Evolutionary conservation across 23 tunicate genomes (phyloP), one percentile per base, ranked within the genome.

Genomic region (Clavelina lepadiformis): DNA sequence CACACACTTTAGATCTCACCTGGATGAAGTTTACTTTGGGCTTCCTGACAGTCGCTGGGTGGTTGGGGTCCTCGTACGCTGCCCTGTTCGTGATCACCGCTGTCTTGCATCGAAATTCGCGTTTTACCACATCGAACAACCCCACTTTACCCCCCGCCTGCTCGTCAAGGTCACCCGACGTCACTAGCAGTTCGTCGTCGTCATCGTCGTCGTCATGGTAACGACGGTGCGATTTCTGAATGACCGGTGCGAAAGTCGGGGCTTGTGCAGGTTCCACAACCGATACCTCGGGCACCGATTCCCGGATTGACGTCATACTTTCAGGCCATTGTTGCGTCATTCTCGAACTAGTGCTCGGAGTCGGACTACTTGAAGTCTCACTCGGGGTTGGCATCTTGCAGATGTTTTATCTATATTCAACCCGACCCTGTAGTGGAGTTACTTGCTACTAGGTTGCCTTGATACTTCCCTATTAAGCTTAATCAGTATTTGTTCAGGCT

Each of bases 31-130:
- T 83, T 5, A 75, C 77, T 59, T 83, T 83, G 3, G 91, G 91
- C 45, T 67, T 74, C 51, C 81, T 75, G 46, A 70, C 69, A 34
- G 50, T 25, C 22, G 18, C 11, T n/a, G 64, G 8, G 24, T 20
- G 27, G 1, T 27, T 65, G n/a, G 81, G 80, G 38, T 72, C 66
- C 57, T 76, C 86, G 75, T 86, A 72, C n/a, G 63, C 80, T 21
- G 95, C 74, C 47, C 70, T 68, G 46, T 86, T 86, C 26, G 81
- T 73, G 8, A 86, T 86, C 50, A 72, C 86, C 4, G 95, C 95
- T 22, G 95, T 86, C 50, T 72, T 73, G 25, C 85, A 85, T 15
- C 95, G 80, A 79, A 86, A 86, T 24, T 86, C 95, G 25, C 95
- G 71, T 31, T 86, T 86, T 1, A 86, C 95, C 24, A 79, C 86